Evolutionary conservation across 2,888 invertebrate genomes (phyloP).

Genomic region (Chrysolina haemoptera): DNA sequence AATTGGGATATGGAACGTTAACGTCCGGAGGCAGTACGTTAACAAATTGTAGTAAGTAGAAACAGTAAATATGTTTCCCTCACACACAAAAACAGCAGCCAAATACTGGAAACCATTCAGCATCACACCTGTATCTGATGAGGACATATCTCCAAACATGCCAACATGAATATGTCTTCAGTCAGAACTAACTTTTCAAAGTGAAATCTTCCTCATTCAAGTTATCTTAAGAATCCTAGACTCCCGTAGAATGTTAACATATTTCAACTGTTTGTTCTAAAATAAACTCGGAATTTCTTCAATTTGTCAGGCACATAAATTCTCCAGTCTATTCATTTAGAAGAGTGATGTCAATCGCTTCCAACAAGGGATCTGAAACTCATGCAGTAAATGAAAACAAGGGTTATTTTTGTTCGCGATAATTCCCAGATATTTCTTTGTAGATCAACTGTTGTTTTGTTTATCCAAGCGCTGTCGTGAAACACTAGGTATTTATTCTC

Average conservation of each 20-base stretch:
- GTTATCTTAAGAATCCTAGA: slow-evolving; percentile 39
- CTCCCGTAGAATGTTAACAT: slow-evolving; percentile 47
- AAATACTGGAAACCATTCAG: too few species aligned
- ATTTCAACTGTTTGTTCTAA: slow-evolving; percentile 48
- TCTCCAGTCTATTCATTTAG: slow-evolving; percentile 55
- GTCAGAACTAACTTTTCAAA: neutral
- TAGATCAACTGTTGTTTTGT: slow-evolving; percentile 37
- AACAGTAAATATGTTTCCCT: too few species aligned
- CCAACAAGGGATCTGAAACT: slow-evolving; percentile 50
- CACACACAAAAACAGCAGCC: too few species aligned
- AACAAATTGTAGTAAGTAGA: too few species aligned
- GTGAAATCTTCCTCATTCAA: slow-evolving; percentile 32
- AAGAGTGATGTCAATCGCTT: slow-evolving; percentile 57
- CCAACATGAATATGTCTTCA: neutral
- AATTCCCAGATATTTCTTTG: slow-evolving; percentile 36
- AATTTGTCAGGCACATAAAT: slow-evolving; percentile 58
- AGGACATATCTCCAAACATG: neutral
- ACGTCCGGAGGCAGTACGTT: too few species aligned
- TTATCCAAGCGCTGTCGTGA: slow-evolving; percentile 40
- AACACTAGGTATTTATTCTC: slow-evolving; percentile 9
- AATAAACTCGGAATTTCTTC: slow-evolving; percentile 55
- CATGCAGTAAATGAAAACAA: slow-evolving; percentile 50
- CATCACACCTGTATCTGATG: too few species aligned
- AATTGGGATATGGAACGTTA: too few species aligned
- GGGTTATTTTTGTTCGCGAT: slow-evolving; percentile 50